Base-by-base conservation (phyloP, 2,797 vertebrate genomes). In the Limnodromus scolopaceus region DNA sequence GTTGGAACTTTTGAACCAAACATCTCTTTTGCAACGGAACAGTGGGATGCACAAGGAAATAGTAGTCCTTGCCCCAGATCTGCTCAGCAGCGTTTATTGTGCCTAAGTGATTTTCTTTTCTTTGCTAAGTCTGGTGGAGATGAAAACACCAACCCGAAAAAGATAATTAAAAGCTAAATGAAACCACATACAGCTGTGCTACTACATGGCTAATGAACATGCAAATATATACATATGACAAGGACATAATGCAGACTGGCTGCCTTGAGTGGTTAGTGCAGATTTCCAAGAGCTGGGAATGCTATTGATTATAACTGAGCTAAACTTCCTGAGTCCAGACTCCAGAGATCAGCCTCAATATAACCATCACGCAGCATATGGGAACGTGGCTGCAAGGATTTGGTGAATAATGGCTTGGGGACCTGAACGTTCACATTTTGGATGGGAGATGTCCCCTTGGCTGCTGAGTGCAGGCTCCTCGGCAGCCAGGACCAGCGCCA, bases 151-250 rank as follows among this genome's bases (percentile, higher is more conserved):
- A 95, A 87, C 80, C 79, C 96, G 96, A 96, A 92, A 95, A 89
- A 94, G 93, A 87, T 95, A 95, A 96, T 94, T 96, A 96, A 93
- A 95, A 93, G 89, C 68, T 93, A 92, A 93, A 92, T 90, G 96
- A 94, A 96, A 92, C 83, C 84, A 94, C 82, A 91, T 96, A 95
- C 84, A 95, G 86, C 95, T 93, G 85, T 95, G 93, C 75, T 89
- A 91, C 87, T 92, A 74, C 86, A 81, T 86, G 74, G 81, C 84
- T 97, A 96, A 96, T 96, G 93, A 97, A 94, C 95, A 96, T 96
- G 96, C 96, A 97, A 96, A 97, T 96, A 91, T 96, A 96, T 95
- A 96, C 95, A 81, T 89, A 81, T 94, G 96, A 95, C 89, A 95
- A 82, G 95, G 92, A 94, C 81, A 92, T 95, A 94, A 96, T 95